Percentiles rank a stretch among this genome's conserved stretches.
These are phyloP conservation scores for Tachina fera DNA, from an alignment of 2,888 invertebrate species.

Conservation along the genomic window DNA sequence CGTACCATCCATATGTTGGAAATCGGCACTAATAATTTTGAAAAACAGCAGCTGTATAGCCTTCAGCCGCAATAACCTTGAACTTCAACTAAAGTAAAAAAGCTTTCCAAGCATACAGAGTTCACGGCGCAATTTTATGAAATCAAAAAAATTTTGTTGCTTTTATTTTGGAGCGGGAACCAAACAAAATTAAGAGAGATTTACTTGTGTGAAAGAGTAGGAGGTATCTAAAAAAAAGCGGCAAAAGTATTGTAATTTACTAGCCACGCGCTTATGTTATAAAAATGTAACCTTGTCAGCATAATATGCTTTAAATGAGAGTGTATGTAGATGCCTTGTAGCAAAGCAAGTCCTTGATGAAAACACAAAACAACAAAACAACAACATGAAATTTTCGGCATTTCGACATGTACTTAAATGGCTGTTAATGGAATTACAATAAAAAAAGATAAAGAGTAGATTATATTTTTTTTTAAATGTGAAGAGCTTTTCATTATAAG, in stretches of 20 bases:
- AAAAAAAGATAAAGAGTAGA: not conserved
- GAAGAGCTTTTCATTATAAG: not conserved
- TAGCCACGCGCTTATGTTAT: conserved; percentile 58
- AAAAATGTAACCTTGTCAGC: conserved; percentile 49
- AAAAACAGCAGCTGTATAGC: conserved; percentile 30
- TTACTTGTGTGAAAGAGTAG: not conserved
- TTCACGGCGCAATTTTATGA: conserved; percentile 60
- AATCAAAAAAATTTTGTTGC: not conserved
- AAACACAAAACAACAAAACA: not conserved
- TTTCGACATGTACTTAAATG: conserved; percentile 22
- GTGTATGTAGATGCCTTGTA: not conserved
- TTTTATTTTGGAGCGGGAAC: not conserved
- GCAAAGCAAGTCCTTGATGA: conserved; percentile 27
- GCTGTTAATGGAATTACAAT: not conserved
- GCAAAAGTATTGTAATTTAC: conserved; percentile 47
- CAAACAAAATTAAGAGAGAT: conserved; percentile 7
- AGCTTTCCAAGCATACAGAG: conserved; percentile 46
- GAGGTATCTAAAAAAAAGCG: conserved; percentile 4
- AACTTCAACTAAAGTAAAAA: conserved; percentile 76
- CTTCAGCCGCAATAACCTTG: conserved; percentile 76
- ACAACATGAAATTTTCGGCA: conserved; percentile 10
- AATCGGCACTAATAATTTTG: conserved; percentile 46
- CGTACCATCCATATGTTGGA: conserved; percentile 50
- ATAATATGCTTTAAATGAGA: conserved; percentile 3
- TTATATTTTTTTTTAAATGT: not conserved